Evolutionary conservation across 1,140 invertebrate species (phyloP), one percentile per base, ranked within the genome.

Genomic region (Bombus picipes): DNA sequence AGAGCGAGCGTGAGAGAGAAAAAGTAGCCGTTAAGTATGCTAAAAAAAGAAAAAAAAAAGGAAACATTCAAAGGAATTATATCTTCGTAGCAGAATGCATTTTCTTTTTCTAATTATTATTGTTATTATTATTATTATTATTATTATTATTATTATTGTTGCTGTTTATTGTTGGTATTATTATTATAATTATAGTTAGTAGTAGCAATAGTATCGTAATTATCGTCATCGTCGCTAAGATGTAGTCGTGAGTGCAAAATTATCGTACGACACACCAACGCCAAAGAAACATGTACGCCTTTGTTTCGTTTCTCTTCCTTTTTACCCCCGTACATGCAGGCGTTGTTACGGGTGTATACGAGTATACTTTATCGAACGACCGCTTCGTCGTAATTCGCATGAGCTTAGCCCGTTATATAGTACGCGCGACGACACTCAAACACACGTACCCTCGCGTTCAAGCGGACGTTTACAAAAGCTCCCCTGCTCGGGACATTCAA

Each of bases 71-170:
- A 79, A 83, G 37, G 57, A 41, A 75, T 87, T 86, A 70, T 43
- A 74, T 37, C 62, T 85, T 71, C 89, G 87, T 79, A 90, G 82
- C 91, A 57, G 88, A 79, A 92, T 92, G 91, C 91, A 91, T 92
- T 92, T 92, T 80, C 84, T 88, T 87, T 85, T 87, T 79, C 72
- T 28, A 73, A 86, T 83, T 82, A 81, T 73, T 72, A 39, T 87
- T 66, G 77, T 71, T 76, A 9, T 74, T 70, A 62, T 75, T 84
- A 82, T 83, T 79, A 81, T 73, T 72, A 39, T 87, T 37, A 37
- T 78, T n/a, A 65, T 85, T 73, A 91, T 62, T 79, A 73, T 47
- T 66, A 83, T 15, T 81, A 76, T 70, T 66, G 73, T 88, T 59
- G 74, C 66, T 76, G 28, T 62, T 87, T 62, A 77, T 77, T 87